Conservation (phyloP, 1,140 invertebrate genomes). For the Halesus radiatus region DNA sequence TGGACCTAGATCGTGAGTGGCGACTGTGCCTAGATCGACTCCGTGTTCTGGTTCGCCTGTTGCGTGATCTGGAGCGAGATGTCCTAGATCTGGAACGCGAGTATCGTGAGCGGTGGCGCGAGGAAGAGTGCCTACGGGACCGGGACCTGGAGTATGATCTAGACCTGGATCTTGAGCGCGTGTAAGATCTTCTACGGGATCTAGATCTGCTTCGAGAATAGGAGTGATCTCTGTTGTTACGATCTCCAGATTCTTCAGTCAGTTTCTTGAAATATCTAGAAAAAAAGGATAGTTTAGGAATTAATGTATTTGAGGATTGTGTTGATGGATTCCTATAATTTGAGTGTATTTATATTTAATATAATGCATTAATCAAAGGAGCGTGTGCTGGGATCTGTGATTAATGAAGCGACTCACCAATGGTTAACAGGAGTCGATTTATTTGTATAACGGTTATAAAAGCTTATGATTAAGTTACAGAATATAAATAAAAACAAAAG, state of each 20-base stretch:
- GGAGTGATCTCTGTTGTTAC: conserved; percentile 60
- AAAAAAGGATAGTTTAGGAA: conserved; percentile 47
- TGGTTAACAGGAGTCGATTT: too few species aligned
- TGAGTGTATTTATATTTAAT: too few species aligned
- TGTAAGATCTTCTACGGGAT: conserved; percentile 65
- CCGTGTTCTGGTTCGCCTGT: conserved; percentile 34
- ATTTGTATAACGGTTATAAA: too few species aligned
- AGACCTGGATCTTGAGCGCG: conserved; percentile 64
- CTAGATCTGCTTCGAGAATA: conserved; percentile 59
- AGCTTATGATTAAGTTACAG: too few species aligned
- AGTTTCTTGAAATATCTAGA: conserved; percentile 69
- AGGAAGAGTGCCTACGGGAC: conserved; percentile 58
- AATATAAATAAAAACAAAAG: too few species aligned
- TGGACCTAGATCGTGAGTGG: conserved; percentile 47
- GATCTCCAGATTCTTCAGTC: conserved; percentile 61
- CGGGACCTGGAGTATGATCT: conserved; percentile 59
- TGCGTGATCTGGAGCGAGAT: conserved; percentile 57
- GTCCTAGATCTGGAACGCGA: conserved; percentile 55
- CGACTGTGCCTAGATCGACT: conserved; percentile 40
- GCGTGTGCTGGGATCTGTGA: too few species aligned
- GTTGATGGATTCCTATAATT: too few species aligned
- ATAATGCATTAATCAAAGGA: too few species aligned
- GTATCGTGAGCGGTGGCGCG: conserved; percentile 50
- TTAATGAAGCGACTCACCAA: too few species aligned
- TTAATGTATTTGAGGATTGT: too few species aligned